phyloP scores from a whole-genome alignment of 2,113 vertebrate species.

The Etheostoma cragini region DNA sequence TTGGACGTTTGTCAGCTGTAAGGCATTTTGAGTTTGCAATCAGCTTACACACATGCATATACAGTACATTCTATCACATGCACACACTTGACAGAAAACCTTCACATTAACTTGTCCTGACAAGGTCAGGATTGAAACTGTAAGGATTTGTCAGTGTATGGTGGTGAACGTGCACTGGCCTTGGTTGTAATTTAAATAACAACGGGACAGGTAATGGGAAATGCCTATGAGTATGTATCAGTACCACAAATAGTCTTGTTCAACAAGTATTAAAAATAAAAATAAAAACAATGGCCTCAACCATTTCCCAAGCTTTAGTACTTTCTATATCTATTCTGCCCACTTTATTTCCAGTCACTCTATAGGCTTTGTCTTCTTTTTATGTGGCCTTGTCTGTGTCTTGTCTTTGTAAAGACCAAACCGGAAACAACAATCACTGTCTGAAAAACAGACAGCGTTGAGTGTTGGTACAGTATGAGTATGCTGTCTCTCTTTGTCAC shows the following conservation, averaged over 20 bases:
- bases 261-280: background rate
- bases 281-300: background rate
- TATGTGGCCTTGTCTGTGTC: background rate
- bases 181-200: background rate
- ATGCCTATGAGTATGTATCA: background rate
- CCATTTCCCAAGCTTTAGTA: background rate
- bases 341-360: background rate
- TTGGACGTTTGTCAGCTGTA: slow-evolving; percentile 51
- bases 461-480: background rate
- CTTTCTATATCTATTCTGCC: background rate
- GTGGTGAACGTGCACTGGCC: slow-evolving; percentile 21
- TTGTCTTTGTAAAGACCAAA: slow-evolving; percentile 7
- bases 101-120: slow-evolving; percentile 50
- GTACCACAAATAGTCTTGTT: background rate
- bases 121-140: slow-evolving; percentile 68
- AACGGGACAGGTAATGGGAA: background rate
- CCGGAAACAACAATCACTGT: slow-evolving; percentile 14
- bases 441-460: slow-evolving; percentile 15
- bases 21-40: slow-evolving; percentile 50
- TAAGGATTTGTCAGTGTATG: slow-evolving; percentile 51
- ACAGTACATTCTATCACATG: slow-evolving; percentile 24
- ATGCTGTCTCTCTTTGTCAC: background rate
- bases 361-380: background rate
- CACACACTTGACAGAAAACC: slow-evolving; percentile 14
- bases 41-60: slow-evolving; percentile 4